Base-by-base conservation (phyloP, 2,113 vertebrate species). In the Fregetta grallaria region DNA sequence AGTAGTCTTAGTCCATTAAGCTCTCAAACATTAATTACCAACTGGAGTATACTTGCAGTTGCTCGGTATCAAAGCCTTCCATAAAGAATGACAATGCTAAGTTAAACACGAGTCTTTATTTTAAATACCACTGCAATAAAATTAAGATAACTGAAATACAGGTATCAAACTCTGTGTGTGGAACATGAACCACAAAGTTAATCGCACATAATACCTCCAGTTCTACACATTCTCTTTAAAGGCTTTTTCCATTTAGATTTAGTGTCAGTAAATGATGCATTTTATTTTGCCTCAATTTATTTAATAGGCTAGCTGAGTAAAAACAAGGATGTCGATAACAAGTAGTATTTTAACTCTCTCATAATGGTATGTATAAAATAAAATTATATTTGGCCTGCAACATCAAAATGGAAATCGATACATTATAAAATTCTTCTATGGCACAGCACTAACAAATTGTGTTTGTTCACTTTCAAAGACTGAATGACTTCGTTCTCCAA, bases 261-360 rank as follows among this genome's bases (percentile, higher is more conserved):
- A 78, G 82, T 79, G 70, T 68, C 61, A 78, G 79, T 73, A 96
- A 95, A 93, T 68, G 73, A 93, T 32, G 80, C 53, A 5, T 94
- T 94, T 89, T 92, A 92, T 95, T 94, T 91, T 87, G 65, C 80
- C 53, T 75, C 90, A 25, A 62, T 79, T 92, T 75, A 82, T 75
- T 92, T 90, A 74, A 81, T 32, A 89, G 56, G 74, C 58, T 42
- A 84, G 52, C n/a, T 61, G 50, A 92, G 20, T 78, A 75, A 91
- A 87, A 95, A 65, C 49, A 91, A 92, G 45, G 29, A 62, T 59
- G 29, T 82, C 32, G 0, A 78, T 47, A 87, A 74, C 20, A 81
- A 65, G 70, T 11, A 61, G 32, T 38, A 63, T 63, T 93, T 91
- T 56, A 79, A 73, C 38, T 71, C 67, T 30, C 53, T 83, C 42